Evolutionary conservation across 1,140 invertebrate species (phyloP), one percentile per base, ranked within the genome.

Genomic region (Geopemphigus sp.): DNA sequence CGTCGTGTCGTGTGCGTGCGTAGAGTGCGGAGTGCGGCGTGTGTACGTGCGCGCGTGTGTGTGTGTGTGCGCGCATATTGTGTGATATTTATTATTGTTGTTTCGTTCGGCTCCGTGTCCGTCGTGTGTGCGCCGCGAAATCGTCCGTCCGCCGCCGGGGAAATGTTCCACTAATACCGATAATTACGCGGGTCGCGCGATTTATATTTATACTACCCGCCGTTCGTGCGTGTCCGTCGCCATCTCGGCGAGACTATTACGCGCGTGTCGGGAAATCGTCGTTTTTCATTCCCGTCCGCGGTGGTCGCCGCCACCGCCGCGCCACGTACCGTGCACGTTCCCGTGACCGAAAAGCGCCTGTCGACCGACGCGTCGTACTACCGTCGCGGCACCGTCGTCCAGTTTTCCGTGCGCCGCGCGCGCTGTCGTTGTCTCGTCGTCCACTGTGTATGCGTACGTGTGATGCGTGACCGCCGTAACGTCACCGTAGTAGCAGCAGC

Each of bases 391-490:
- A 5, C 57, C 22, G 15, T 14, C 14, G 17, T 19, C 14, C 24
- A 26, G 22, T 61, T 24, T 22, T 63, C 61, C 61, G 61, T 15
- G 61, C 17, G 59, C n/a, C 32, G 63, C 14, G 63, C 19, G 64
- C 39, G 66, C 39, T 19, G 50, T 22, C 47, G 66, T 26, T 17
- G 47, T n/a, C 24, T 53, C 19, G 15, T 39, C 32, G 3, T 1
- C n/a, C 64, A 26, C 45, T 70, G 45, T 54, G 68, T 19, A 72
- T 61, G 70, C 80, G 59, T 47, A 54, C 56, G 45, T 45, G 68
- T 56, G 53, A 54, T 63, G 66, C 59, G 74, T 64, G 50, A 57
- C 50, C 81, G 57, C 53, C 81, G 57, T 22, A 54, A 45, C 22
- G 17, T 24, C 19, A 17, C 59, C 45, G 81, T 8, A 78, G 22